Evolutionary conservation across 2,113 vertebrate species (phyloP).

Genomic region (Camelus bactrianus): DNA sequence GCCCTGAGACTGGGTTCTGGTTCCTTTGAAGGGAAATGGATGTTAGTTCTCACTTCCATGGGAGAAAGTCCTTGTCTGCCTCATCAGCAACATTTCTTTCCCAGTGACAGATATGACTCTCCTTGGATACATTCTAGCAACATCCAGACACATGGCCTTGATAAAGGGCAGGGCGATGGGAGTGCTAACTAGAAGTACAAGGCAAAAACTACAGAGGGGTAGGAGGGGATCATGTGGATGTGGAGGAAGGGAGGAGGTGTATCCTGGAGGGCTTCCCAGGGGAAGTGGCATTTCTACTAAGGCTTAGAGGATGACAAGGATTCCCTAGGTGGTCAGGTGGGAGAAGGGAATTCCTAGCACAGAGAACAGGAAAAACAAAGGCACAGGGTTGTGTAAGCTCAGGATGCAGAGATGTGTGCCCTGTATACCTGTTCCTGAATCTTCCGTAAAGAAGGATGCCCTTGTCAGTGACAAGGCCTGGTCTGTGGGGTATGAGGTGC

Average conservation of each 20-base stretch:
- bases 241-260: background rate
- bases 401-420: too few species aligned
- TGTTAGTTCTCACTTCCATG: background rate
- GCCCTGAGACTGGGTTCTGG: background rate
- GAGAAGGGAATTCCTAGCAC: background rate
- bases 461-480: background rate
- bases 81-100: background rate
- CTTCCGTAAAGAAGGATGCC: background rate
- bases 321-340: background rate
- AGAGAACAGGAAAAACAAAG: background rate
- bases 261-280: background rate
- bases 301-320: background rate
- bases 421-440: background rate
- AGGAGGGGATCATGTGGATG: background rate
- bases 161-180: background rate
- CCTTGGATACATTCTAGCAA: conserved; percentile 13
- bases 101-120: background rate
- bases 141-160: conserved; percentile 6
- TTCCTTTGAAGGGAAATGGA: background rate
- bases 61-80: background rate
- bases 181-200: background rate
- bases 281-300: background rate
- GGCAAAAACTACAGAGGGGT: background rate
- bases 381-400: background rate
- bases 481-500: accelerated